A percentile compares a stretch with the other conserved stretches of the same genome.
phyloP scores from a whole-genome alignment of 2,113 vertebrate genomes.

The Malurus elegans region DNA sequence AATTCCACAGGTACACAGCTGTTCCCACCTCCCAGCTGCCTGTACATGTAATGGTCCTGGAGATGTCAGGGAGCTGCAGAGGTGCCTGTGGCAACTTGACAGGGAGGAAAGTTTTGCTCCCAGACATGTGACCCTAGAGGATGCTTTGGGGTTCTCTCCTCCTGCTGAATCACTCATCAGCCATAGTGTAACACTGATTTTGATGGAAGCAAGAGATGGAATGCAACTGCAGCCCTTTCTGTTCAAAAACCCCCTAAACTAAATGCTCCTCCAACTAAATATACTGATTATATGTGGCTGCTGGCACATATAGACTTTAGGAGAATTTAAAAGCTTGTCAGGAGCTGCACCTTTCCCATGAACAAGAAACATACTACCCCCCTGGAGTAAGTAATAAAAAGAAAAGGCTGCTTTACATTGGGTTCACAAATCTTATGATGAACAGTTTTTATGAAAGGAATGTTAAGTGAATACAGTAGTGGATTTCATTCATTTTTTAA shows the following conservation, averaged over 20 bases:
- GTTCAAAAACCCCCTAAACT: not conserved
- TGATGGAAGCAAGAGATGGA: not conserved
- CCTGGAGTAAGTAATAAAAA: not conserved
- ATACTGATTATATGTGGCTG: not conserved
- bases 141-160: not conserved
- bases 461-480: not conserved
- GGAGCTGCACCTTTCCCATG: not conserved
- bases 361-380: not conserved
- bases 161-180: not conserved
- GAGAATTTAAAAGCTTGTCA: not conserved
- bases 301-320: not conserved
- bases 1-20: not conserved
- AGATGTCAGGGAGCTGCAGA: not conserved
- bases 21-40: not conserved
- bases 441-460: not conserved
- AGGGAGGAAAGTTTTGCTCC: not conserved
- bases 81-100: accelerated
- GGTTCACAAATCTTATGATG: not conserved
- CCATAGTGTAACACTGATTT: not conserved
- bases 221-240: not conserved
- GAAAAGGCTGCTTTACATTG: not conserved
- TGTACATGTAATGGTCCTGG: not conserved
- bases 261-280: not conserved
- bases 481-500: not conserved
- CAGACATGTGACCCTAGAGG: accelerated